Base-by-base conservation (phyloP, 2,797 vertebrate genomes). In the Sarcoramphus papa region DNA sequence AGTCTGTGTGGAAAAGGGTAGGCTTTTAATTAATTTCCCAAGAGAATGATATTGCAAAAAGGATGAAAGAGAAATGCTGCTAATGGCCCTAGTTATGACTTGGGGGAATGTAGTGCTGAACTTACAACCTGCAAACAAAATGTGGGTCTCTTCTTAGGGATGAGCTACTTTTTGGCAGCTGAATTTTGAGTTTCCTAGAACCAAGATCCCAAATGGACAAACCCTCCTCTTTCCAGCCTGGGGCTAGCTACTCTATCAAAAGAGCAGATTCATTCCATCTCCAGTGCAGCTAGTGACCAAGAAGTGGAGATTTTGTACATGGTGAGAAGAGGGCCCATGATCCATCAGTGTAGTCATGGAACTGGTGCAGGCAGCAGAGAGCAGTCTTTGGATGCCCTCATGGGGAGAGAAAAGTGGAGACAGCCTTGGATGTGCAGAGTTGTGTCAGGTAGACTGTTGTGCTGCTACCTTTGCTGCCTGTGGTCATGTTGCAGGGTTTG, bases 21-120 rank as follows among this genome's bases (percentile, higher is more conserved):
- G 74, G 27, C 28, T 92, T 94, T 92, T 70, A 93, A 90, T 95
- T 86, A 88, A 91, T 95, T 94, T 92, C 83, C 84, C 67, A 35
- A n/a, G 90, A 72, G 83, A 81, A 86, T 75, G 43, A 45, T 68
- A 28, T 14, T 88, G 78, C 67, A 87, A 73, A 79, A 92, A 90
- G 14, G n/a, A 47, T 89, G 53, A 82, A 80, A 78, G 37, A 80
- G 30, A 87, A 82, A 77, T 77, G 63, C 45, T 83, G 53, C 33
- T 95, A 64, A 80, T 77, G 41, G 77, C 45, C 18, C 37, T 72
- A 7, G 45, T 57, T 72, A 48, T 73, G 45, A 54, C 77, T 60
- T 41, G 50, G 41, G 51, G 59, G 37, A 79, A 59, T 12, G 9
- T 7, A 47, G 21, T 28, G 33, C 47, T 68, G 51, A 91, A 65